A percentile compares a stretch with the other conserved stretches of the same genome.
phyloP scores from a whole-genome alignment of 2,888 invertebrate genomes.

The Acanthosoma haemorrhoidale region DNA sequence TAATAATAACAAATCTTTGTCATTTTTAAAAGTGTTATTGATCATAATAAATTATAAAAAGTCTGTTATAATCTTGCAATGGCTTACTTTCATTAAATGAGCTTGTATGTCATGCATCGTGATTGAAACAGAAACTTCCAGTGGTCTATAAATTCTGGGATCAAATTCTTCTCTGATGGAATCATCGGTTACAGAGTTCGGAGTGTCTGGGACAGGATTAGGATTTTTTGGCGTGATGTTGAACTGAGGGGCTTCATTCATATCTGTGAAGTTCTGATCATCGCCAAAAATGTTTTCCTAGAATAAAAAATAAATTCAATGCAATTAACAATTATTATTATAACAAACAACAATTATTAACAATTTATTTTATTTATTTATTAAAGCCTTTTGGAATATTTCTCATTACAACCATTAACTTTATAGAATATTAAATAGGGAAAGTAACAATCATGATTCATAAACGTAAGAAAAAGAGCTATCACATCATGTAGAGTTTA shows the following conservation, averaged over 20 bases:
- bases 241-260: slow-evolving; percentile 51
- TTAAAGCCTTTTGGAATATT: too few relatives aligned
- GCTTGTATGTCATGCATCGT: slow-evolving; percentile 94
- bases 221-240: slow-evolving; percentile 36
- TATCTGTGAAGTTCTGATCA: slow-evolving; percentile 88
- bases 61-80: too few relatives aligned
- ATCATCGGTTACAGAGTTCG: slow-evolving; percentile 35
- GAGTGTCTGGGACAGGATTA: slow-evolving; percentile 33
- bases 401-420: too few relatives aligned
- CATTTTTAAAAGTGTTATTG: neutral
- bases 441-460: too few relatives aligned
- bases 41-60: too few relatives aligned
- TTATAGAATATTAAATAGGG: too few relatives aligned
- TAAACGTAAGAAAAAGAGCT: too few relatives aligned
- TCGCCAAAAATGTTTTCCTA: slow-evolving; percentile 96
- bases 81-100: slow-evolving; percentile 71
- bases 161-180: slow-evolving; percentile 50
- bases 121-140: slow-evolving; percentile 86
- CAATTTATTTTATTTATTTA: too few relatives aligned
- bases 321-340: too few relatives aligned
- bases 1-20: neutral
- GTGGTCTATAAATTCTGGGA: slow-evolving; percentile 77
- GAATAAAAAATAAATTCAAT: too few relatives aligned
- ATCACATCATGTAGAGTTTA: too few relatives aligned
- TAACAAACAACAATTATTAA: too few relatives aligned